These are phyloP conservation scores for Glyphotaelius pellucidus DNA, from an alignment of 2,888 invertebrate species.

Conservation along the genomic window DNA sequence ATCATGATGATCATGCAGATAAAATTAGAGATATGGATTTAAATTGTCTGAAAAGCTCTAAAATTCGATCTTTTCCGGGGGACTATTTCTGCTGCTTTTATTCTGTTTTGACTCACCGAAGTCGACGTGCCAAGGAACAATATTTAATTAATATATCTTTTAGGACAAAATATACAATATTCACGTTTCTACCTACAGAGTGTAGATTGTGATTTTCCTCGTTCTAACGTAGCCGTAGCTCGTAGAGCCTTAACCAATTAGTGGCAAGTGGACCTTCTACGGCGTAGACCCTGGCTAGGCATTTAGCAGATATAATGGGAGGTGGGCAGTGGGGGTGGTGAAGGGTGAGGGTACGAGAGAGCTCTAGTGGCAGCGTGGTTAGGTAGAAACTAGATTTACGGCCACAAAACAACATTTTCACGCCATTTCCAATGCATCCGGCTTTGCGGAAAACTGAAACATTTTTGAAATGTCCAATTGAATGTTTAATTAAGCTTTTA, in stretches of 20 bases:
- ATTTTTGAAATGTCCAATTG: neutral
- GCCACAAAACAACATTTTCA: constrained; percentile 3
- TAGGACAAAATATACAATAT: neutral
- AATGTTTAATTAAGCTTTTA: neutral
- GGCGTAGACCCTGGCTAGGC: constrained; percentile 15
- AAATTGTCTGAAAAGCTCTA: no score
- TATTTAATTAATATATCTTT: no score
- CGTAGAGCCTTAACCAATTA: constrained; percentile 7
- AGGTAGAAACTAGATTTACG: neutral
- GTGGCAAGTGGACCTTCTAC: neutral
- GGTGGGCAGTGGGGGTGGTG: neutral
- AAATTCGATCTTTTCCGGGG: no score
- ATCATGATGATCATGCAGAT: no score
- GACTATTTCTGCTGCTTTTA: no score
- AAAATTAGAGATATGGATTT: no score
- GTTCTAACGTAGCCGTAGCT: neutral
- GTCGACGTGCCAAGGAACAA: neutral
- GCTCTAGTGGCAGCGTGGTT: neutral
- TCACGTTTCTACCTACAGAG: neutral
- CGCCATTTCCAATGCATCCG: neutral
- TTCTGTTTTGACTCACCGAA: no score
- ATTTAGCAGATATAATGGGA: neutral
- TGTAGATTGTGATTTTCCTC: neutral
- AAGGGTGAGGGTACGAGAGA: neutral
- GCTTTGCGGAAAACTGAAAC: neutral